Evolutionary conservation across 2,113 vertebrate genomes (phyloP), one percentile per base, ranked within the genome.

Genomic region (Gallinago undulata): DNA sequence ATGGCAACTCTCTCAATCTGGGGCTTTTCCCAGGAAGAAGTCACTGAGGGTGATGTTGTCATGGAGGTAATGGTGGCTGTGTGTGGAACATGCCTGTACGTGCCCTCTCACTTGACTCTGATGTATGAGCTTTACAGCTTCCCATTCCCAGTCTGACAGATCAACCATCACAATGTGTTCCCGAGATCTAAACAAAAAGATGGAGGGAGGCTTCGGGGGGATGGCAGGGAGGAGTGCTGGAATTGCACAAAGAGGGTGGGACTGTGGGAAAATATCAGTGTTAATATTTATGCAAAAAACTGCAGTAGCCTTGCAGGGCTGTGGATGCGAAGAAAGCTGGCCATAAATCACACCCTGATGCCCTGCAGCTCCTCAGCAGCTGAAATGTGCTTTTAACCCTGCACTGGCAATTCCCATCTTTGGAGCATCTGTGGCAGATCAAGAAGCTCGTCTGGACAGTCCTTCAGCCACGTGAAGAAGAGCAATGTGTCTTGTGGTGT

Each of bases 261-360:
- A 56, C 92, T 91, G 94, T 91, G 91, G 79, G 94, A 96, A 93
- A 81, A 69, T n/a, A 19, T 79, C 76, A 76, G n/a, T 22, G 9
- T 30, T 94, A 15, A 45, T 89, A 67, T 94, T 96, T 96, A 95
- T 95, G 93, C 96, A 95, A 59, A 96, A 94, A 91, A 91, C 89
- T 97, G 96, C 96, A 89, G 96, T 33, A 92, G 89, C 69, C 67
- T 87, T 95, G 94, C 96, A 84, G 95, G 53, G 90, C 91, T 69
- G 57, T 86, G 69, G 57, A 75, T 86, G 96, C 92, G 39, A 74
- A 73, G 83, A 84, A 53, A 79, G 28, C 69, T 47, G 84, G 66
- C 81, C 69, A 79, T 96, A 96, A 96, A 96, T 96, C 92, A 93
- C 67, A 64, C 76, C 64, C 90, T 79, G 91, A 85, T 13, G 2